These are phyloP conservation scores for Auanema sp. DNA, from an alignment of 2,888 invertebrate species.

Conservation along the genomic window DNA sequence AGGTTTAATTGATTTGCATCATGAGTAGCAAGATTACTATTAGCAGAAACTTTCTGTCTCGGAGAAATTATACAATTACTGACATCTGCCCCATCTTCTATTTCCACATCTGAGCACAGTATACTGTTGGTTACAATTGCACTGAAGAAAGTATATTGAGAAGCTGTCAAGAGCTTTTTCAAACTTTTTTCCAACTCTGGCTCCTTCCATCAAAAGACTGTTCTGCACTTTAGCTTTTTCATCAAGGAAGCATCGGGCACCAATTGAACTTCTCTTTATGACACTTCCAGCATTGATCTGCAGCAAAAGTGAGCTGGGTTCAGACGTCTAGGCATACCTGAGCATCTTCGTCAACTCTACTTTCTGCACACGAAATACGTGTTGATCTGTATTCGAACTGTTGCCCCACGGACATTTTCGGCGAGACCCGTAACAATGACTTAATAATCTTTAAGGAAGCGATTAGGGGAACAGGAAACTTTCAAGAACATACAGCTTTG, in stretches of 20 bases:
- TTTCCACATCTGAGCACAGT: slow-evolving; percentile 40
- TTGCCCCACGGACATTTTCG: slow-evolving; percentile 24
- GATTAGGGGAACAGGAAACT: not conserved
- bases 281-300: slow-evolving; percentile 14
- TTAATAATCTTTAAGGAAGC: not conserved
- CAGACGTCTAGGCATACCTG: slow-evolving; percentile 13
- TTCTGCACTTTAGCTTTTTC: slow-evolving; percentile 46
- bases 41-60: slow-evolving; percentile 62
- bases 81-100: slow-evolving; percentile 49
- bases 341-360: slow-evolving; percentile 32
- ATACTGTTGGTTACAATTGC: slow-evolving; percentile 46
- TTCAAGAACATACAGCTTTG: slow-evolving; percentile 36
- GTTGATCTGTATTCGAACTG: slow-evolving; percentile 28
- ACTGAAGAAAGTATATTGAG: slow-evolving; percentile 32
- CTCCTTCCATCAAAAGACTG: slow-evolving; percentile 47
- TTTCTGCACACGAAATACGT: slow-evolving; percentile 27
- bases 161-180: not conserved
- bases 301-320: not conserved
- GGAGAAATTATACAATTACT: slow-evolving; percentile 51
- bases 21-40: slow-evolving; percentile 28
- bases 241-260: slow-evolving; percentile 37
- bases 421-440: slow-evolving; percentile 21
- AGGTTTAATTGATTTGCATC: not conserved
- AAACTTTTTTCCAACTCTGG: slow-evolving; percentile 49
- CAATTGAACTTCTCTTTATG: slow-evolving; percentile 19